Percentiles rank a stretch among this genome's conserved stretches.
Conservation (phyloP, 2,888 invertebrate species). For the Unio delphinus region DNA sequence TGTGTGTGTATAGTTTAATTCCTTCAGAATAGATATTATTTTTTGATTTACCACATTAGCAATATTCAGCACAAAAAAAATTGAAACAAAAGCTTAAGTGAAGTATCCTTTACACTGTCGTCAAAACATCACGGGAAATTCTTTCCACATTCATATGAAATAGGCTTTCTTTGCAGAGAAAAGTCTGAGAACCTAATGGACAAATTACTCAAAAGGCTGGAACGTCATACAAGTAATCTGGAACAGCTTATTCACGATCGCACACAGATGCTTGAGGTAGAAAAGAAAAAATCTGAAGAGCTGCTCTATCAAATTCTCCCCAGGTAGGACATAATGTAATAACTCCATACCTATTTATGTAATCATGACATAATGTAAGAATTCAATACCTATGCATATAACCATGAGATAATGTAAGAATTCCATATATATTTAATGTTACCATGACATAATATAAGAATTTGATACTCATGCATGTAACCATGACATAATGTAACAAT, state of each 20-base stretch:
- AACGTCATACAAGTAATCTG: slow-evolving; percentile 74
- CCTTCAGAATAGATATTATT: background rate
- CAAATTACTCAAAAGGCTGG: slow-evolving; percentile 93
- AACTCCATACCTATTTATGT: no score
- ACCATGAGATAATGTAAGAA: no score
- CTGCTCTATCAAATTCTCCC: slow-evolving; percentile 94
- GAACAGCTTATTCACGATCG: slow-evolving; percentile 94
- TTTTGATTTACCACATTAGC: background rate
- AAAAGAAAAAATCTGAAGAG: slow-evolving; percentile 97
- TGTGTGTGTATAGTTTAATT: no score
- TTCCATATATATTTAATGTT: no score
- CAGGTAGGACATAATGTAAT: slow-evolving; percentile 76
- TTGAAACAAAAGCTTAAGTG: background rate
- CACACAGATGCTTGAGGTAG: slow-evolving; percentile 95
- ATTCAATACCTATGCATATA: no score
- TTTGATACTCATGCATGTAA: no score
- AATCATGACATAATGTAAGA: no score
- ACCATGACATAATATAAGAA: no score
- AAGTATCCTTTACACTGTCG: background rate
- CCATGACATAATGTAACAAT: no score
- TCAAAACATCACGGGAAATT: no score
- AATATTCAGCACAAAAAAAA: background rate
- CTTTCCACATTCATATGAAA: no score
- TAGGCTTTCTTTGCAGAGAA: slow-evolving; percentile 12
- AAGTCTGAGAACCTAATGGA: slow-evolving; percentile 81